phyloP scores from a whole-genome alignment of 92 coral and sea anemone species.

The Zoanthus sansibaricus region DNA sequence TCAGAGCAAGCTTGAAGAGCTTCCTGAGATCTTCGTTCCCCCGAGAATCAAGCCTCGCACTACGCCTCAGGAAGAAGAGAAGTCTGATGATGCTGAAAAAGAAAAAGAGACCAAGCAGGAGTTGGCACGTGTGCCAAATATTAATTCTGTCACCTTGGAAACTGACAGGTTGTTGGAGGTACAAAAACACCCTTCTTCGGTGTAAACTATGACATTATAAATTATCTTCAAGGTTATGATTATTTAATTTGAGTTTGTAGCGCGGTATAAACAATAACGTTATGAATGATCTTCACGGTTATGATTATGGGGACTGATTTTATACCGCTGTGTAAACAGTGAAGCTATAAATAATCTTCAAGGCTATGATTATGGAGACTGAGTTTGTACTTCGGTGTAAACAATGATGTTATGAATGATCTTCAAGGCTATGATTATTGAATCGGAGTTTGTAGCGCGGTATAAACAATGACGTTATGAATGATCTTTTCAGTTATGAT shows the following conservation, averaged over 20 bases:
- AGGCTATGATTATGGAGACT: too few relatives aligned
- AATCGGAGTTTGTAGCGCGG: too few relatives aligned
- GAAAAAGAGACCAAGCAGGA: constrained; percentile 48
- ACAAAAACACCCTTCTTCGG: background rate
- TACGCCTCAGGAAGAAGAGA: constrained; percentile 53
- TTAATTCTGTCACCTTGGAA: constrained; percentile 78
- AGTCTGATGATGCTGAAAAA: constrained; percentile 44
- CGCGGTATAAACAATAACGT: too few relatives aligned
- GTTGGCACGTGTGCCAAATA: constrained; percentile 45
- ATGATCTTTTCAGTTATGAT: too few relatives aligned
- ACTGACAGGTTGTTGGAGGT: constrained; percentile 70
- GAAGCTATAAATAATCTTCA: too few relatives aligned
- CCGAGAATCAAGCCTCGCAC: constrained; percentile 75
- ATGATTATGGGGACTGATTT: too few relatives aligned
- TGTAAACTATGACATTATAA: constrained; percentile 15
- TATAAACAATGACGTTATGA: too few relatives aligned
- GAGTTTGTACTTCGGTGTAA: too few relatives aligned
- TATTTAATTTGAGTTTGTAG: constrained; percentile 45
- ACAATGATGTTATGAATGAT: too few relatives aligned
- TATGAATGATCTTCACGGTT: too few relatives aligned
- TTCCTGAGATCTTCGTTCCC: constrained; percentile 88
- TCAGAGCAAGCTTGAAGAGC: constrained; percentile 81
- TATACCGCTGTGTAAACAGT: too few relatives aligned
- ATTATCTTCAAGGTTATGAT: background rate
- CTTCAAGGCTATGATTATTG: too few relatives aligned